Base-by-base conservation (phyloP, 2,113 vertebrate genomes). In the Corydoras maculifer region DNA sequence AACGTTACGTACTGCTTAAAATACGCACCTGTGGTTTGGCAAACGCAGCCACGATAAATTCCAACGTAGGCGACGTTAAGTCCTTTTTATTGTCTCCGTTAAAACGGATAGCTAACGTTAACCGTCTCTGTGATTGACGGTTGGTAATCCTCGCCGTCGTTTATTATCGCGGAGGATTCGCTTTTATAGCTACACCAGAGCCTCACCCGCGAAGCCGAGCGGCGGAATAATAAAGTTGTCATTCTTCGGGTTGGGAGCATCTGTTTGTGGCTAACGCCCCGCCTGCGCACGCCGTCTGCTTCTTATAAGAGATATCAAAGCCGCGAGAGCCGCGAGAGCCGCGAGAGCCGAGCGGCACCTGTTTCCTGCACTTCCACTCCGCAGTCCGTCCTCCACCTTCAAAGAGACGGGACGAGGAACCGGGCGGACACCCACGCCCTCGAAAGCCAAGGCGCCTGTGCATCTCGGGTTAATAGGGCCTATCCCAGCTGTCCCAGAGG, bases 281-380 rank as follows among this genome's bases (percentile, higher is more conserved):
- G 70, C 83, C 79, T 49, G 70, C 69, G 59, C 76, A 78, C 73
- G 81, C 73, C 86, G 85, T 88, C 86, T 89, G 87, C 82, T 88
- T 89, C 86, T 86, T 86, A 89, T 90, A 89, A 89, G 87, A 82
- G 72, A 87, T 81, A 88, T 88, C 87, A 88, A 86, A 88, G 18
- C 18, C 18, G 18, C 18, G 75, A 78, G 79, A 69, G 18, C 18
- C 18, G 18, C 18, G 81, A 74, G 82, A 73, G 75, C 82, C 65
- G 84, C 83, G 80, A 73, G 79, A 83, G 82, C 80, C 83, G 80
- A 80, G 74, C 84, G 84, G 80, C 88, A 89, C 87, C 86, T 90
- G 88, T 88, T 90, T 89, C 89, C 87, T 83, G 86, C 82, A 86
- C 83, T 87, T 89, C 86, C 84, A 90, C 79, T 79, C 65, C 69